phyloP scores from a whole-genome alignment of 2,797 vertebrate species.

The Ciconia nigra region DNA sequence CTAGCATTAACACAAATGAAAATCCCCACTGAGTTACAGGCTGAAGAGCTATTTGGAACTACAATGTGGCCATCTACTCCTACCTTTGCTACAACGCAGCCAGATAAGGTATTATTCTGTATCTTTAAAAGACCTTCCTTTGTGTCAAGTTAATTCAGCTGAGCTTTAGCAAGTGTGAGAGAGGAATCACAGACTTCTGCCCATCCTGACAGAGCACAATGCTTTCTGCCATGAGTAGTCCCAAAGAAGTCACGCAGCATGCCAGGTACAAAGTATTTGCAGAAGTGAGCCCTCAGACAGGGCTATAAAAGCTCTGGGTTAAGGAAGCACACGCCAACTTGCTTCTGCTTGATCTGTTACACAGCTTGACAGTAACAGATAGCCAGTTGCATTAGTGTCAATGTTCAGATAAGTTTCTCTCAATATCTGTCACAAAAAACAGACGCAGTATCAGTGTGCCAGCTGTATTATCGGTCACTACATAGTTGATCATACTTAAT shows the following conservation, averaged over 20 bases:
- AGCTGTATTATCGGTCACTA: constrained; percentile 36
- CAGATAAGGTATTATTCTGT: constrained; percentile 19
- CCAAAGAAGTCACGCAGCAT: background rate
- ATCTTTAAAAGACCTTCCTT: background rate
- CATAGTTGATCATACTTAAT: constrained; percentile 47
- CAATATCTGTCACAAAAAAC: constrained; percentile 53
- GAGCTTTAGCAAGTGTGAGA: background rate
- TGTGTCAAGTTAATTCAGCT: background rate
- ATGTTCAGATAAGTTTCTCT: constrained; percentile 53
- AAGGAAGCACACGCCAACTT: constrained; percentile 24
- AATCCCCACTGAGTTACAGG: background rate
- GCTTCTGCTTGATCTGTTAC: constrained; percentile 50
- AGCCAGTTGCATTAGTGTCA: constrained; percentile 54
- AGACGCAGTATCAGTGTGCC: background rate
- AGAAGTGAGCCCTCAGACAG: constrained; percentile 21
- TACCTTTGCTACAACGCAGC: background rate
- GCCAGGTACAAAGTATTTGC: constrained; percentile 23
- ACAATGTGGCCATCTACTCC: background rate
- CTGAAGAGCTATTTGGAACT: constrained; percentile 14
- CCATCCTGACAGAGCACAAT: background rate
- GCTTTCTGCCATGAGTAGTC: background rate
- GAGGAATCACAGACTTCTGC: constrained; percentile 9
- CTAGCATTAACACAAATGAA: background rate
- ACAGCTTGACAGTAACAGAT: constrained; percentile 61
- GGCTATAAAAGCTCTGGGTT: constrained; percentile 33